phyloP scores from a whole-genome alignment of 2,113 vertebrate species.

The Nematolebias whitei region DNA sequence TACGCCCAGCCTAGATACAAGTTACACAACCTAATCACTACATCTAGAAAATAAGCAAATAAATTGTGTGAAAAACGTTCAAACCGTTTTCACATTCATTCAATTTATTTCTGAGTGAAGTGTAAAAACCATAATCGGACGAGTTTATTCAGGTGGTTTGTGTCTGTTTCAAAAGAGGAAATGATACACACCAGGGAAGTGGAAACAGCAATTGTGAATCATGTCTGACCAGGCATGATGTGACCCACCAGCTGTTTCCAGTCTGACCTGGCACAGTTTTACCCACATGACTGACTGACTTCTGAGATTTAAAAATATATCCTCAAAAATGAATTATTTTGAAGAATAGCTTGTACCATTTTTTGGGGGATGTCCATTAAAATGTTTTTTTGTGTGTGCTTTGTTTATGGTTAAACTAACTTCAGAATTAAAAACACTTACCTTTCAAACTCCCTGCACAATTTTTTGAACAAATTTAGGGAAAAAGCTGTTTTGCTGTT shows the following conservation, averaged over 20 bases:
- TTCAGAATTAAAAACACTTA: background rate
- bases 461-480: background rate
- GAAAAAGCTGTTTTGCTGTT: background rate
- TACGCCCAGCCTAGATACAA: too few species aligned
- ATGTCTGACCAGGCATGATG: background rate
- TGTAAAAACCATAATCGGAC: too few species aligned
- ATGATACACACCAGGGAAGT: background rate
- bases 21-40: too few species aligned
- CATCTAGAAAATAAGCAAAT: too few species aligned
- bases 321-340: too few species aligned
- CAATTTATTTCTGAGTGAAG: too few species aligned
- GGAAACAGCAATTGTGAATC: background rate
- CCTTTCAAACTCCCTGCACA: background rate
- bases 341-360: too few species aligned
- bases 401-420: background rate
- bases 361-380: background rate
- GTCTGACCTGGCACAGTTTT: background rate
- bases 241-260: conserved; percentile 4
- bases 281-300: background rate
- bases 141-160: background rate
- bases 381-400: background rate
- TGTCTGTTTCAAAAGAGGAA: background rate
- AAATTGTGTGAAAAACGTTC: too few species aligned
- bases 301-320: background rate
- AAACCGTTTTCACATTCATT: too few species aligned